Base-by-base conservation (phyloP, 2,888 invertebrate species). In the Hyposoter didymator region DNA sequence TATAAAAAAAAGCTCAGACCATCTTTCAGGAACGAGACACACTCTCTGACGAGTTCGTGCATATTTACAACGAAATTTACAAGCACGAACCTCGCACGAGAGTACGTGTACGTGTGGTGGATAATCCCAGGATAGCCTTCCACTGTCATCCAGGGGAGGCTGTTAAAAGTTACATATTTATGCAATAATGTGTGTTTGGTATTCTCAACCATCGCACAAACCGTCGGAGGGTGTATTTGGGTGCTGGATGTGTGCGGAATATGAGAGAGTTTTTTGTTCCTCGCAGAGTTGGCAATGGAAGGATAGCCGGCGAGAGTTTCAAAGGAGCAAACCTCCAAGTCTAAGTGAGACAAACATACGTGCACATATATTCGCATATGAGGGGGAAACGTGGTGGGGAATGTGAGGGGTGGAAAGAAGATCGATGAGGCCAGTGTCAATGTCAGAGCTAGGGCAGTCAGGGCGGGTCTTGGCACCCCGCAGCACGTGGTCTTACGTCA, bases 361-460 rank as follows among this genome's bases (percentile, higher is more conserved):
- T 12, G 22, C 7, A 55, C 10, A 12, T 12, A 55, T 55, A 55
- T 55, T n/a, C 12, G 0, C 10, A 55, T 55, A 22, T 22, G 10
- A 22, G 10, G 22, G 22, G 1, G 12, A 55, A 22, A 22, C 22
- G 28, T 47, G 45, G 75, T 75, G 35, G 75, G 70, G 66, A 39
- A 72, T 80, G 64, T 17, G 28, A 83, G 78, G 64, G 82, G 19
- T 8, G 62, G 67, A 55, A 62, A 59, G 83, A 86, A 86, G 91
- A 90, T 91, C 88, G 88, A 88, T 88, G 89, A 87, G 89, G 80
- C 89, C 92, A 92, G 91, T 92, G 92, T 92, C 92, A 92, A 92
- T 92, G 92, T 92, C 92, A 91, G 88, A 88, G 84, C 87, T 91
- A 91, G 92, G 91, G 87, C 91, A 89, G 87, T 76, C 83, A 52